A percentile compares a stretch with the other conserved stretches of the same genome.
Conservation (phyloP, 2,113 vertebrate genomes). For the Crotalus horridus region DNA sequence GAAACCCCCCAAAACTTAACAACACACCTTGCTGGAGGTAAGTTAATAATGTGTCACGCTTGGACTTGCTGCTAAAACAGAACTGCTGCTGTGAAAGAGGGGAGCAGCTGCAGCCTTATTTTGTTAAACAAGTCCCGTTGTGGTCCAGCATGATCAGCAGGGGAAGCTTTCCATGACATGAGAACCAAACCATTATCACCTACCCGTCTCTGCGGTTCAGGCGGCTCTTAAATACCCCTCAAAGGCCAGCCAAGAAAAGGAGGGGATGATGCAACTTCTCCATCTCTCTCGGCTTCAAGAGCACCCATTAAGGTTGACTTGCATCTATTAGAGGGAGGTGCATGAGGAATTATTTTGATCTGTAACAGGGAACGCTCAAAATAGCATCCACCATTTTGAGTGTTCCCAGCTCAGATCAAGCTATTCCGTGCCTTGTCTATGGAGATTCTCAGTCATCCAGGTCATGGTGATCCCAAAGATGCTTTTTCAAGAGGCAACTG, state of each 20-base stretch:
- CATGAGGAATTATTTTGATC: neutral
- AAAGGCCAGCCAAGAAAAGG: neutral
- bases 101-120: neutral
- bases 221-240: neutral
- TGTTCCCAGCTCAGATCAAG: neutral
- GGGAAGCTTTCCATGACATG: neutral
- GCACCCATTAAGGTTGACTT: neutral
- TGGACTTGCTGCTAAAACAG: neutral
- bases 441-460: neutral
- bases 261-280: neutral
- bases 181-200: too few species aligned
- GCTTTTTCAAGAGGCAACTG: neutral
- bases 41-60: neutral
- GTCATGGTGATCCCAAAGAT: neutral
- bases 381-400: neutral
- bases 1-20: neutral
- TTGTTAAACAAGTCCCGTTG: neutral
- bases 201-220: neutral
- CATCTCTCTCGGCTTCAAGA: neutral
- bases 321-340: neutral
- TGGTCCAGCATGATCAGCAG: neutral
- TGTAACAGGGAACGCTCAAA: neutral
- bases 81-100: neutral
- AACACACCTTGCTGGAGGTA: neutral
- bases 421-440: neutral